Conservation (phyloP, 2,113 vertebrate species). For the Chionomys nivalis region DNA sequence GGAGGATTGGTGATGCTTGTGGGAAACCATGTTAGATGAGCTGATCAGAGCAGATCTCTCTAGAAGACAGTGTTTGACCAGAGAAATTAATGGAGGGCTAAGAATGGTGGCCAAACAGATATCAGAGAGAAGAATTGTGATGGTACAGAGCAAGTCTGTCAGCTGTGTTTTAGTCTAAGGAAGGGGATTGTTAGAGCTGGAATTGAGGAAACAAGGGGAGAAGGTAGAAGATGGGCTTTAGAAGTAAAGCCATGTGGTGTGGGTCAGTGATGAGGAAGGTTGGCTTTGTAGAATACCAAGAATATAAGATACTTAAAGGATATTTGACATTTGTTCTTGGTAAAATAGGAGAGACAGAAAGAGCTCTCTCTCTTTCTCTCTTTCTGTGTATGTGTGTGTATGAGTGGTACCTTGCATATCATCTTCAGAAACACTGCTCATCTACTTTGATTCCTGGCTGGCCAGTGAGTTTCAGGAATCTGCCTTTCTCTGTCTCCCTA, state of each 20-base stretch:
- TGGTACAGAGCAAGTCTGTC: not conserved
- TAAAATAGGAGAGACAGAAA: not conserved
- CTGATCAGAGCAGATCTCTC: not conserved
- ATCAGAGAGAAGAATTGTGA: not conserved
- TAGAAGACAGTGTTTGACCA: not conserved
- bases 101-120: not conserved
- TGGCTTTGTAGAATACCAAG: not conserved
- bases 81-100: not conserved
- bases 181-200: not conserved
- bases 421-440: not conserved
- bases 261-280: not conserved
- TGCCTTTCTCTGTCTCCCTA: not conserved
- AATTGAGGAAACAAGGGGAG: not conserved
- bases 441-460: not conserved
- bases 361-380: no score
- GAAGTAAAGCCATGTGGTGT: not conserved
- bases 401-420: not conserved
- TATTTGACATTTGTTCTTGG: not conserved
- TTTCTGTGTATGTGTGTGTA: not conserved
- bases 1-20: not conserved
- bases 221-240: not conserved
- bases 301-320: not conserved
- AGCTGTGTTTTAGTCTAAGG: not conserved
- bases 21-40: not conserved
- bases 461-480: not conserved